A percentile compares a stretch with the other conserved stretches of the same genome.
These are phyloP conservation scores for Coremacera marginata DNA, from an alignment of 2,888 invertebrate species.

Conservation along the genomic window DNA sequence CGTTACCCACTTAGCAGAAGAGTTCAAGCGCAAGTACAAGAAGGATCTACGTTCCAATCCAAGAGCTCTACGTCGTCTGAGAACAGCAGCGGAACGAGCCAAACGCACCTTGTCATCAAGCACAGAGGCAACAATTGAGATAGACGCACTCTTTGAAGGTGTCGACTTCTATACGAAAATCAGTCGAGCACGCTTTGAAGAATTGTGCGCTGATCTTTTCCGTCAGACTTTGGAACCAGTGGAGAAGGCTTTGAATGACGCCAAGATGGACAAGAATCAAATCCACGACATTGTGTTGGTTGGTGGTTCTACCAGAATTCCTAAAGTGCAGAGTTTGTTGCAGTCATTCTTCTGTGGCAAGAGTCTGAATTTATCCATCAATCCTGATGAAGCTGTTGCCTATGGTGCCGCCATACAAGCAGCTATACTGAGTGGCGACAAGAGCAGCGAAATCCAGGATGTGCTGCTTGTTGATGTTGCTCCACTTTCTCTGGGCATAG, in stretches of 20 bases:
- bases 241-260: slow-evolving; percentile 82
- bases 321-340: slow-evolving; percentile 81
- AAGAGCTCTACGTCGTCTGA: slow-evolving; percentile 77
- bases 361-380: slow-evolving; percentile 79
- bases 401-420: slow-evolving; percentile 83
- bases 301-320: slow-evolving; percentile 85
- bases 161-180: slow-evolving; percentile 80
- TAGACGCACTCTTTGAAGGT: slow-evolving; percentile 82
- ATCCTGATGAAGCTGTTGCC: slow-evolving; percentile 86
- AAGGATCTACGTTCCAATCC: slow-evolving; percentile 78
- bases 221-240: slow-evolving; percentile 81
- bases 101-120: slow-evolving; percentile 83
- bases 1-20: slow-evolving; percentile 87
- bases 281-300: slow-evolving; percentile 86
- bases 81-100: slow-evolving; percentile 83
- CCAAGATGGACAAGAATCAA: slow-evolving; percentile 81
- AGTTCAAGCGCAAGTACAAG: slow-evolving; percentile 84
- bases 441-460: slow-evolving; percentile 81
- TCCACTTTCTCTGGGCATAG: slow-evolving; percentile 80
- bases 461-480: slow-evolving; percentile 79
- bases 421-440: slow-evolving; percentile 78
- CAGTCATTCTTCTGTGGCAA: slow-evolving; percentile 83
- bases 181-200: slow-evolving; percentile 81
- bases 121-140: slow-evolving; percentile 81
- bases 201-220: slow-evolving; percentile 79